Base-by-base conservation (phyloP, 2,113 vertebrate genomes). In the Vidua chalybeata region DNA sequence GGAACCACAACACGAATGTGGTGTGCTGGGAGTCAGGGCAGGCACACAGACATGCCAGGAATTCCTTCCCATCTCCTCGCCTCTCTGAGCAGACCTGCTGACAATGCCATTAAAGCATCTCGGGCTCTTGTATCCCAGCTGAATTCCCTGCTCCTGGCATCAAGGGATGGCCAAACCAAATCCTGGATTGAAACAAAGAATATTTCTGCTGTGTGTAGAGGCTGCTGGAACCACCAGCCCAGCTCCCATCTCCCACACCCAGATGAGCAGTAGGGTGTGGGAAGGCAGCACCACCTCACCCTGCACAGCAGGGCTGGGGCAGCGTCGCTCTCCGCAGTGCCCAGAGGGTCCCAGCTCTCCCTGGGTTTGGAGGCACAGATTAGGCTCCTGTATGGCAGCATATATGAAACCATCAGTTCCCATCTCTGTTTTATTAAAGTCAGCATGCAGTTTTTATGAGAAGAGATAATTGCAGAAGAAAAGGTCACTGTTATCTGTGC, bases 391-490 rank as follows among this genome's bases (percentile, higher is more conserved):
- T 45, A 63, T 27, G n/a, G 82, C 73, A 84, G 73, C 74, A 11
- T 14, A 18, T 71, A 82, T 66, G 62, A 93, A 96, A 61, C 43
- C 58, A 76, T 92, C n/a, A 1, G 69, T 58, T 89, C 51, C n/a
- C 31, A 94, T 49, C 73, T 63, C 90, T 82, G 77, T 89, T 97
- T 97, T 97, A 98, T 97, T 97, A 97, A 97, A 97, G 96, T 89
- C 95, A 94, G 49, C 90, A 72, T 84, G 84, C 79, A 54, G 78
- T 71, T 98, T 97, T 97, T 96, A 97, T 94, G 91, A 97, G 95
- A 96, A 92, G 89, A 96, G 85, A 96, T 97, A 97, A 98, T 97
- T 97, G 92, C 39, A 74, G 86, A 67, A 90, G 87, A 58, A 89
- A 94, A 97, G 95, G 96, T 97, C 93, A 78, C 91, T 55, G 72